phyloP scores from a whole-genome alignment of 2,797 vertebrate genomes.

The Lacerta viridis region DNA sequence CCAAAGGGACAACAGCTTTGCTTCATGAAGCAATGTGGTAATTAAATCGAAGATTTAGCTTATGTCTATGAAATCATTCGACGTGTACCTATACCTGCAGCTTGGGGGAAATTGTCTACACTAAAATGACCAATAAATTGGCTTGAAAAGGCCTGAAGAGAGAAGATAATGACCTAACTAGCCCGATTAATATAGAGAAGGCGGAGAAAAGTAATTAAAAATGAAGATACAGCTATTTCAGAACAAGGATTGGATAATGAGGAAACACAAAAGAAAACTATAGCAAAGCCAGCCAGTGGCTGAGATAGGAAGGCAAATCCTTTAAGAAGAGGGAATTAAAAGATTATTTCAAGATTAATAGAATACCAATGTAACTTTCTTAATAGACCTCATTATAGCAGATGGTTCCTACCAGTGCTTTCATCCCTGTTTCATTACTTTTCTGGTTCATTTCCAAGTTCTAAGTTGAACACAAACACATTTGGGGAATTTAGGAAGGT shows the following conservation, averaged over 20 bases:
- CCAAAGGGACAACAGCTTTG: conserved; percentile 39
- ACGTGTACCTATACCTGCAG: conserved; percentile 41
- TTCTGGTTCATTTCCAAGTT: conserved; percentile 55
- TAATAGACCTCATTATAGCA: conserved; percentile 56
- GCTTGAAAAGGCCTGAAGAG: conserved; percentile 59
- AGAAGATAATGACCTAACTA: conserved; percentile 69
- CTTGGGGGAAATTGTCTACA: conserved; percentile 52
- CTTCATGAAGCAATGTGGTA: conserved; percentile 40
- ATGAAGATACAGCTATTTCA: conserved; percentile 56
- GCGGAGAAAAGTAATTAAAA: conserved; percentile 73
- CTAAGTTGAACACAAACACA: conserved; percentile 62
- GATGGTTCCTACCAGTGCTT: conserved; percentile 53
- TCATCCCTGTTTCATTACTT: conserved; percentile 56
- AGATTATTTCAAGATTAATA: conserved; percentile 64
- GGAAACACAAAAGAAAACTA: conserved; percentile 50
- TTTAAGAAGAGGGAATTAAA: conserved; percentile 65
- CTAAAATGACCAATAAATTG: conserved; percentile 63
- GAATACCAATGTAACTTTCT: conserved; percentile 48
- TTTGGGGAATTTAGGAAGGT: conserved; percentile 56
- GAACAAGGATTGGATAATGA: conserved; percentile 49
- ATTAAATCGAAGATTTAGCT: conserved; percentile 70
- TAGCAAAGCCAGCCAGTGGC: not conserved
- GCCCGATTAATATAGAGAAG: conserved; percentile 49
- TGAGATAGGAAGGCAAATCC: conserved; percentile 53
- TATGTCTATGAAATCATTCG: conserved; percentile 60